These are phyloP conservation scores for Polia nebulosa DNA, from an alignment of 2,888 invertebrate species.

Conservation along the genomic window DNA sequence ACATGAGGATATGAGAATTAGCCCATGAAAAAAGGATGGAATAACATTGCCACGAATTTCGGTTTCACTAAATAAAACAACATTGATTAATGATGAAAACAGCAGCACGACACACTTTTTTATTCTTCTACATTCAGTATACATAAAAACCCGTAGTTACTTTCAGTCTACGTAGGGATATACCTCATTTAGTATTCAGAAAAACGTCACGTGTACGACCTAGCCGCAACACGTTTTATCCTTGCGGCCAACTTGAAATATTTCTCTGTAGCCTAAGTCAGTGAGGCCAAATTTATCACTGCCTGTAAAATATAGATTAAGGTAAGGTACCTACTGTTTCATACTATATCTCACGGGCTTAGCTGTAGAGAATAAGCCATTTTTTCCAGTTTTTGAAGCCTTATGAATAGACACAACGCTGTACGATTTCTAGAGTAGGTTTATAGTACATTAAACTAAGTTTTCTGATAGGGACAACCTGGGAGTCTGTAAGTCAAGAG, in stretches of 20 bases:
- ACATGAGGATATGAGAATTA: too few species aligned
- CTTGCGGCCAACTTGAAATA: slow-evolving; percentile 43
- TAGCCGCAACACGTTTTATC: slow-evolving; percentile 41
- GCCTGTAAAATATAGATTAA: slow-evolving; percentile 31
- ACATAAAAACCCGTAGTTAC: background rate
- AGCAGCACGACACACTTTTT: too few species aligned
- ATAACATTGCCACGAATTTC: too few species aligned
- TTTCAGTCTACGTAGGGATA: background rate
- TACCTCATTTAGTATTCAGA: slow-evolving; percentile 40
- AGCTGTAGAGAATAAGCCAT: background rate
- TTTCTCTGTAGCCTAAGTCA: slow-evolving; percentile 38
- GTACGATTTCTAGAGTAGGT: background rate
- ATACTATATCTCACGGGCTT: slow-evolving; percentile 22
- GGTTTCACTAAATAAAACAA: too few species aligned
- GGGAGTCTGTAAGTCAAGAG: too few species aligned
- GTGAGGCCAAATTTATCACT: slow-evolving; percentile 47
- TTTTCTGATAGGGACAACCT: too few species aligned
- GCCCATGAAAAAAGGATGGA: too few species aligned
- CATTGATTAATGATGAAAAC: background rate
- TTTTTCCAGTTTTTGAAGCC: background rate
- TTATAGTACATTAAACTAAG: too few species aligned
- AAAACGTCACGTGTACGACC: slow-evolving; percentile 41
- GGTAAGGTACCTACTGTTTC: slow-evolving; percentile 26
- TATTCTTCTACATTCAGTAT: background rate
- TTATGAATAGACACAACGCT: background rate